Evolutionary conservation across 2,888 invertebrate genomes (phyloP), one percentile per base, ranked within the genome.

Genomic region (Erebia palarica): DNA sequence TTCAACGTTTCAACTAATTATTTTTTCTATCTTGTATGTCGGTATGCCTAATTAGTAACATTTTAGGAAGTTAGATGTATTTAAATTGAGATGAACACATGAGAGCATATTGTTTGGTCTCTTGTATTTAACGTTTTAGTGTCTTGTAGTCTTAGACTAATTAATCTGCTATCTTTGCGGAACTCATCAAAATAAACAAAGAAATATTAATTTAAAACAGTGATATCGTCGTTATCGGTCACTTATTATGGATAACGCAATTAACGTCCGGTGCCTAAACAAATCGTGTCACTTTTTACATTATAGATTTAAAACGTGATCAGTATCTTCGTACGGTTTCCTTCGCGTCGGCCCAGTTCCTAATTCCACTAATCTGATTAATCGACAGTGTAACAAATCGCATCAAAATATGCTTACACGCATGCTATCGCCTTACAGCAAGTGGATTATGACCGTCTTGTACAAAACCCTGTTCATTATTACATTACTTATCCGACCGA

Each of bases 381-480:
- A 65, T 65, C 14, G 65, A 0, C 55, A 7, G 21, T 61, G 61
- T 18, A 63, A 63, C 63, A 63, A 63, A 63, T 63, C 63, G 49
- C 21, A 63, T 63, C 63, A 63, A 49, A 63, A 21, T 18, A 21
- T 21, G 63, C 49, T 63, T 63, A 49, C 63, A 47, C 63, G 1
- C 3, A 8, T 14, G 47, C 21, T 63, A 47, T 63, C 21, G 63
- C 49, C 63, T 63, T 63, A 63, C 63, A 13, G 13, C 58, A 9
- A 60, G 10, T 60, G n/a, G 42, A 60, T 42, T 42, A 16, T 60
- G 10, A 60, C 44, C 10, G 16, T 60, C 16, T 44, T 16, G 9
- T 9, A 42, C n/a, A 42, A 60, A 53, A n/a, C 9, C 55, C 11
- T 16, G 10, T 9, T 10, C 16, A 55, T 55, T 55, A 18, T 36